Evolutionary conservation across 2,797 vertebrate genomes (phyloP).

Genomic region (Diceros bicornis): DNA sequence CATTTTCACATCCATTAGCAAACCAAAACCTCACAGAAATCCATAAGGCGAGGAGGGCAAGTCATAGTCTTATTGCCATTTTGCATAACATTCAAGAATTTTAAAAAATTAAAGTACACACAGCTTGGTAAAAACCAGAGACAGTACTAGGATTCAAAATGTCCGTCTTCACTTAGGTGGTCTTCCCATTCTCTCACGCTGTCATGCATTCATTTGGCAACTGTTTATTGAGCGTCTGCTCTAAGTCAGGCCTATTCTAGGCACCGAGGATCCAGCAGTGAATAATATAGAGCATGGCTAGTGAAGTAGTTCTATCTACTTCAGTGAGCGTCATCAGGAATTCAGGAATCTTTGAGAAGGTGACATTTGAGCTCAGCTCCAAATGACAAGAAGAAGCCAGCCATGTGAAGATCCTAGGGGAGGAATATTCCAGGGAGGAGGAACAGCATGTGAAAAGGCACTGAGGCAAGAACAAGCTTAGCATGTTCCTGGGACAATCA

Average conservation of each 20-base stretch:
- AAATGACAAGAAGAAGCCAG: background rate
- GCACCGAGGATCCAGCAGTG: too few species aligned
- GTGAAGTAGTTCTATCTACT: background rate
- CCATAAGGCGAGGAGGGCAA: background rate
- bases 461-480: background rate
- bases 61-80: background rate
- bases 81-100: conserved; percentile 4
- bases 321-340: background rate
- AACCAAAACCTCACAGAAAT: background rate
- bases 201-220: background rate
- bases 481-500: background rate
- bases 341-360: background rate
- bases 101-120: background rate
- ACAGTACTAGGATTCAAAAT: background rate
- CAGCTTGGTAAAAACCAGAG: background rate
- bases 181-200: background rate
- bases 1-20: background rate
- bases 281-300: too few species aligned
- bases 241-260: background rate
- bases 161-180: background rate
- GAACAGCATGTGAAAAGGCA: background rate
- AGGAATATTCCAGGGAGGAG: background rate
- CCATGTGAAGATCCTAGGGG: background rate
- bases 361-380: background rate
- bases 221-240: background rate